Percentiles rank a stretch among this genome's conserved stretches.
These are phyloP conservation scores for Camponotus pennsylvanicus DNA, from an alignment of 1,140 invertebrate genomes.

Conservation along the genomic window DNA sequence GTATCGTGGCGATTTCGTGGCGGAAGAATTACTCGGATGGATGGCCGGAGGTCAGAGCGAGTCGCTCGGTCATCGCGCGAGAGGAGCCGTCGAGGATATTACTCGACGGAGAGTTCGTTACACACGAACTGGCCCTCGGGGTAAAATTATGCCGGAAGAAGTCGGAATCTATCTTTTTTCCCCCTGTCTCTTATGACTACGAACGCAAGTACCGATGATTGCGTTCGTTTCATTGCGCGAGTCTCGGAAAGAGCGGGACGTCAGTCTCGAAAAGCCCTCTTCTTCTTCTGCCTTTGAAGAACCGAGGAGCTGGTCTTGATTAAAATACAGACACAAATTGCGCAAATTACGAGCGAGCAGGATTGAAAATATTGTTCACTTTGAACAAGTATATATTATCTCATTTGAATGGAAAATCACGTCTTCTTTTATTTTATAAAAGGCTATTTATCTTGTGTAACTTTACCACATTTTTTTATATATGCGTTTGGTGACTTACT, in stretches of 20 bases:
- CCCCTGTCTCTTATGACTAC: constrained; percentile 33
- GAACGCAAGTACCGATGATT: constrained; percentile 44
- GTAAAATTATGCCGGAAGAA: constrained; percentile 79
- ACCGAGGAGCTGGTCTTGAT: constrained; percentile 16
- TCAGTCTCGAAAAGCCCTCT: constrained; percentile 31
- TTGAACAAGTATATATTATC: constrained; percentile 4
- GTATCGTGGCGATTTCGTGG: constrained; percentile 73
- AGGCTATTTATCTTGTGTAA: not conserved
- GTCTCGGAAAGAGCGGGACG: constrained; percentile 14
- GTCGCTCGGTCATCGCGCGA: constrained; percentile 76
- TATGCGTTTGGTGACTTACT: not conserved
- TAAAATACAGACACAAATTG: constrained; percentile 31
- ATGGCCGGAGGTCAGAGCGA: constrained; percentile 78
- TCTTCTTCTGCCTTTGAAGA: not conserved
- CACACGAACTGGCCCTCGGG: constrained; percentile 74
- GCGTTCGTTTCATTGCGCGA: constrained; percentile 33
- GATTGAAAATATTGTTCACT: constrained; percentile 15
- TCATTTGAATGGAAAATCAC: constrained; percentile 14
- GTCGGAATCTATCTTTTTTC: constrained; percentile 63
- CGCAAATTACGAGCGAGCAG: constrained; percentile 1
- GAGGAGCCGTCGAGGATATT: constrained; percentile 73
- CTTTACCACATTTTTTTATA: not conserved
- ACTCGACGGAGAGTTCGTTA: constrained; percentile 77
- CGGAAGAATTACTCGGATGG: constrained; percentile 74
- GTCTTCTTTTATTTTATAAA: not conserved